Conservation (phyloP, 2,113 vertebrate species). For the Aix galericulata region DNA sequence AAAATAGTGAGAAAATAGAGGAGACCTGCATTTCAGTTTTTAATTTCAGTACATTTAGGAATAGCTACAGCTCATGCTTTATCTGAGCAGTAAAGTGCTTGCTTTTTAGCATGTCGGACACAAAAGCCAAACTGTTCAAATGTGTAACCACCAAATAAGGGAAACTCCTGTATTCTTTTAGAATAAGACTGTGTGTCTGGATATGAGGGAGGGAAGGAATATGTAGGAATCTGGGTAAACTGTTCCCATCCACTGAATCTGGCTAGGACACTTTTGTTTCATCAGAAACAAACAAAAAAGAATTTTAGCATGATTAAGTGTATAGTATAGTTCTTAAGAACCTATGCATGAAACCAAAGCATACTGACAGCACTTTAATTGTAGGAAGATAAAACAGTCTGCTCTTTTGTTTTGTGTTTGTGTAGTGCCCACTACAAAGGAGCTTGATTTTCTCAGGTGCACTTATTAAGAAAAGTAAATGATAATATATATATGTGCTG, state of each 20-base stretch:
- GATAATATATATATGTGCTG: neutral
- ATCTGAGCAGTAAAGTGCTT: neutral
- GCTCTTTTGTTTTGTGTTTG: neutral
- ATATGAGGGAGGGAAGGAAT: neutral
- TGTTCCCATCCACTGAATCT: neutral
- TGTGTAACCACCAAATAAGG: neutral
- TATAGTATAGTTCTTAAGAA: neutral
- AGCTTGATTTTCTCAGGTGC: neutral
- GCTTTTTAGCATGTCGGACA: neutral
- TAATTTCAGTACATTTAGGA: neutral
- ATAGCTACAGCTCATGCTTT: neutral
- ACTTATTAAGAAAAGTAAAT: neutral
- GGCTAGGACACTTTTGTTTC: neutral
- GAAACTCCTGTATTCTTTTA: neutral
- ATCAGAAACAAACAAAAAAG: neutral
- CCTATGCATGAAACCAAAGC: neutral
- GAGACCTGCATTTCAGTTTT: neutral
- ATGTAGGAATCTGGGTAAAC: neutral
- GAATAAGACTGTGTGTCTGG: neutral
- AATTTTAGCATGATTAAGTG: neutral
- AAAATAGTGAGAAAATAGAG: neutral
- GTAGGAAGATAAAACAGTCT: neutral
- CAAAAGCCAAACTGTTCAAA: neutral
- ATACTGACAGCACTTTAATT: neutral
- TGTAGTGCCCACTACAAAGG: neutral